Percentiles rank a stretch among this genome's conserved stretches.
These are phyloP conservation scores for Phyto melanocephala DNA, from an alignment of 2,888 invertebrate species.

Conservation along the genomic window DNA sequence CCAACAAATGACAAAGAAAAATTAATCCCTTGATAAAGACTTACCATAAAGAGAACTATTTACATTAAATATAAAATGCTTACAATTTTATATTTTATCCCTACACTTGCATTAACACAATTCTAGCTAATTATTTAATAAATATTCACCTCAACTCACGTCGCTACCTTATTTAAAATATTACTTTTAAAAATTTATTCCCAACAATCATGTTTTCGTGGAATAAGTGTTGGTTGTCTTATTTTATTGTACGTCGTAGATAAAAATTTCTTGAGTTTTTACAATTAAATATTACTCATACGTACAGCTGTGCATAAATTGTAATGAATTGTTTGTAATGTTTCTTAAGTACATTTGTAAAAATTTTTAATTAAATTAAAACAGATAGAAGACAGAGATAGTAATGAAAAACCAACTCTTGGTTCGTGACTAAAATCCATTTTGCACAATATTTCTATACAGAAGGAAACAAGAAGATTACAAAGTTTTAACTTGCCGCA, in stretches of 20 bases:
- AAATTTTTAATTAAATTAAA: conserved; percentile 61
- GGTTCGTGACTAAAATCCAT: conserved; percentile 63
- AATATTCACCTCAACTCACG: too few species aligned
- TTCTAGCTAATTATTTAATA: too few species aligned
- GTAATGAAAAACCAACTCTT: conserved; percentile 56
- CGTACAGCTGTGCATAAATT: conserved; percentile 49
- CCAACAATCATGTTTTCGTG: neutral
- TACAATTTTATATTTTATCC: too few species aligned
- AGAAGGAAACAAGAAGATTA: conserved; percentile 58
- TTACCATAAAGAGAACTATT: too few species aligned
- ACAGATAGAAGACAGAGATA: conserved; percentile 46
- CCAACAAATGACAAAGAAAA: too few species aligned
- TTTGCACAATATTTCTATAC: conserved; percentile 41
- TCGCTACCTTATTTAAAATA: neutral
- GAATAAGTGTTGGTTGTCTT: neutral
- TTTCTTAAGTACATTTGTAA: conserved; percentile 59
- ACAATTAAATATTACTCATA: conserved; percentile 57
- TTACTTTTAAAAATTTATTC: neutral
- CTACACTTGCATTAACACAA: too few species aligned
- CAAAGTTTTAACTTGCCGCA: conserved; percentile 29
- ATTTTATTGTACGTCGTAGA: neutral
- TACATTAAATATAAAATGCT: too few species aligned
- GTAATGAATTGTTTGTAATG: conserved; percentile 55
- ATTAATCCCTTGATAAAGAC: too few species aligned
- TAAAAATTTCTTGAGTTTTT: conserved; percentile 1